Conservation (phyloP, 2,797 vertebrate species). For the Schizopygopsis malacanthus region DNA sequence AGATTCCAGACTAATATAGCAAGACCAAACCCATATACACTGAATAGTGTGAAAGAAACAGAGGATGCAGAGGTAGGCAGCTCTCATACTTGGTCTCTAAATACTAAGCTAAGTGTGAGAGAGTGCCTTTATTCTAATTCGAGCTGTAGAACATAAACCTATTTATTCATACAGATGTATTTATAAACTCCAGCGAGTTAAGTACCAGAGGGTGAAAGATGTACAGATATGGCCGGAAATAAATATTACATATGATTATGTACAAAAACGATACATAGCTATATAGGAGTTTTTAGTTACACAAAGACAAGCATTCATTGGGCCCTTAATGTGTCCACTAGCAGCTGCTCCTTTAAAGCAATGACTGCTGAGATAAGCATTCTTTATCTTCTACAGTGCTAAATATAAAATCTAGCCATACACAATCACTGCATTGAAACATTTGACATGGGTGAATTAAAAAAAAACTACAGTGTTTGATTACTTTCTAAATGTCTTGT, state of each 20-base stretch:
- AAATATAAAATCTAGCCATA: constrained; percentile 73
- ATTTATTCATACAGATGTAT: constrained; percentile 60
- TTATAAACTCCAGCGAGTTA: constrained; percentile 50
- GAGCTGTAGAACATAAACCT: constrained; percentile 45
- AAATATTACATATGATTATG: constrained; percentile 27
- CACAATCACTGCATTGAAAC: constrained; percentile 60
- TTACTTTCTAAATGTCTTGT: background rate
- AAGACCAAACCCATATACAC: constrained; percentile 52
- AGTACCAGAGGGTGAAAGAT: constrained; percentile 48
- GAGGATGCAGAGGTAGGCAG: constrained; percentile 47
- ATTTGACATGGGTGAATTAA: constrained; percentile 6
- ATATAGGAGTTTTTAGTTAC: constrained; percentile 33
- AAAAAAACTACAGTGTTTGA: background rate
- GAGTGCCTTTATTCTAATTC: constrained; percentile 56
- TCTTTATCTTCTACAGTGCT: constrained; percentile 72
- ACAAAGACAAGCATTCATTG: constrained; percentile 51
- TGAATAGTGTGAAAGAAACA: constrained; percentile 47
- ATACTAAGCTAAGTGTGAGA: constrained; percentile 49
- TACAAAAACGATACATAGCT: constrained; percentile 36
- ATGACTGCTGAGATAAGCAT: constrained; percentile 74
- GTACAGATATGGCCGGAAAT: constrained; percentile 33
- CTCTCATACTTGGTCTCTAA: constrained; percentile 34
- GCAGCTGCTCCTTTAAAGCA: constrained; percentile 61
- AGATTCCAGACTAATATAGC: constrained; percentile 66
- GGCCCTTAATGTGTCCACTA: constrained; percentile 43